phyloP scores from a whole-genome alignment of 2,888 invertebrate genomes.

The Drosophila glabriapex region DNA sequence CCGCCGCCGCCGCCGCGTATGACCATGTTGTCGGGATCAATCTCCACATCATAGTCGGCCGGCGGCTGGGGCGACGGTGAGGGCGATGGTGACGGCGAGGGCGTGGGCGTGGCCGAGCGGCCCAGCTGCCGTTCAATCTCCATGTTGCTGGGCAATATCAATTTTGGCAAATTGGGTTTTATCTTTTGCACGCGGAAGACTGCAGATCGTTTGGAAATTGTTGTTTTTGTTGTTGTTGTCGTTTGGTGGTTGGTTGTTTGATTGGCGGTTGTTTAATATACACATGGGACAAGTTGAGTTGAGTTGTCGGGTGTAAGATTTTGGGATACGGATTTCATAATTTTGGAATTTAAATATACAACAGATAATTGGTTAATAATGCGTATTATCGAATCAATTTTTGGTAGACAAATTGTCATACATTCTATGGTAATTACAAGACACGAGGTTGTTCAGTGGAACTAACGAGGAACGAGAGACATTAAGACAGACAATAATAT shows the following conservation, averaged over 20 bases:
- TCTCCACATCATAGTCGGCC: conserved; percentile 83
- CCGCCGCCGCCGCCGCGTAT: conserved; percentile 75
- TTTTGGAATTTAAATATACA: conserved; percentile 57
- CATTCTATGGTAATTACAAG: conserved; percentile 74
- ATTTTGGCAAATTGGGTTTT: conserved; percentile 85
- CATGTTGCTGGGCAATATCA: conserved; percentile 84
- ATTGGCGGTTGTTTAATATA: conserved; percentile 64
- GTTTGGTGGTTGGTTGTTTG: conserved; percentile 43
- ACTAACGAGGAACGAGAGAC: conserved; percentile 41
- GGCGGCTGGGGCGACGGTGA: conserved; percentile 83
- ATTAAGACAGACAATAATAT: conserved; percentile 27
- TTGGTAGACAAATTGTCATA: conserved; percentile 37
- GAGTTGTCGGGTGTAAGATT: conserved; percentile 37
- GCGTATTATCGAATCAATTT: conserved; percentile 34
- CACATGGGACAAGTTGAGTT: conserved; percentile 58
- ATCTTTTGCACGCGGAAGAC: conserved; percentile 85
- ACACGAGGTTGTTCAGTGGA: conserved; percentile 11
- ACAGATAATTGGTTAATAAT: conserved; percentile 73
- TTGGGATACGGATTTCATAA: conserved; percentile 40
- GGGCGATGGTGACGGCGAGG: conserved; percentile 83
- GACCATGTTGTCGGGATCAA: conserved; percentile 85
- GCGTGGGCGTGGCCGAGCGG: conserved; percentile 59
- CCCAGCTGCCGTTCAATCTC: conserved; percentile 72
- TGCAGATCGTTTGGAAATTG: conserved; percentile 54
- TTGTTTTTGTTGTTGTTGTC: conserved; percentile 44